Base-by-base conservation (phyloP, 2,113 vertebrate species). In the Psilopsiagon aurifrons region DNA sequence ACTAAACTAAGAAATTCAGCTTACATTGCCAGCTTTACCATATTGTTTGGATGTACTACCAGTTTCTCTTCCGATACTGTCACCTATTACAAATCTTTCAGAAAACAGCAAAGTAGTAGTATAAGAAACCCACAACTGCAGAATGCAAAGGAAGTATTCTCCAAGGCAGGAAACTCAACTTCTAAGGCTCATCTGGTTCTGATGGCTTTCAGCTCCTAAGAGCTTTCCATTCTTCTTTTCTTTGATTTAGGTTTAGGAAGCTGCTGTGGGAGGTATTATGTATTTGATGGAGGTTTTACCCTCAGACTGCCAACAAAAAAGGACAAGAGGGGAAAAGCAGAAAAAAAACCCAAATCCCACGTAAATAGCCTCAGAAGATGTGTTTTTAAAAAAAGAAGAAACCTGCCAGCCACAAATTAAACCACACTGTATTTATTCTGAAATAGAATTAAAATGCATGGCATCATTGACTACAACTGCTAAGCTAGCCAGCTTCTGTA, bases 401-500 rank as follows among this genome's bases (percentile, higher is more conserved):
- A 93, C 63, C 92, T 94, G 73, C 49, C 87, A 86, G 75, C 27
- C 84, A 74, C 85, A 75, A 87, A 91, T 57, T 90, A 92, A 94
- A 90, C 46, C 67, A 83, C 80, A 81, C 46, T 70, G 35, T 55
- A 81, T 94, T 94, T 94, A 83, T 66, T 86, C 80, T 69, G 77
- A 94, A 91, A 54, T 25, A 79, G 31, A 95, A 95, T 73, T 82
- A 88, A 93, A 91, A 94, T 57, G 28, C 95, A 94, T 27, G 87
- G 62, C 54, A 83, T 69, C 69, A 83, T 92, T 94, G 92, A 90
- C 57, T 82, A 52, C 73, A 82, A 90, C 87, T 96, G 87, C 83
- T 85, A 88, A 90, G 80, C 62, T 35, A 92, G 43, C 35, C 43
- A 39, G 59, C 73, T 75, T 94, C 82, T 93, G 57, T 16, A 73